Evolutionary conservation across 35 echinoderm and acorn worm genomes (phyloP), one percentile per base, ranked within the genome.

Genomic region (Apostichopus japonicus): DNA sequence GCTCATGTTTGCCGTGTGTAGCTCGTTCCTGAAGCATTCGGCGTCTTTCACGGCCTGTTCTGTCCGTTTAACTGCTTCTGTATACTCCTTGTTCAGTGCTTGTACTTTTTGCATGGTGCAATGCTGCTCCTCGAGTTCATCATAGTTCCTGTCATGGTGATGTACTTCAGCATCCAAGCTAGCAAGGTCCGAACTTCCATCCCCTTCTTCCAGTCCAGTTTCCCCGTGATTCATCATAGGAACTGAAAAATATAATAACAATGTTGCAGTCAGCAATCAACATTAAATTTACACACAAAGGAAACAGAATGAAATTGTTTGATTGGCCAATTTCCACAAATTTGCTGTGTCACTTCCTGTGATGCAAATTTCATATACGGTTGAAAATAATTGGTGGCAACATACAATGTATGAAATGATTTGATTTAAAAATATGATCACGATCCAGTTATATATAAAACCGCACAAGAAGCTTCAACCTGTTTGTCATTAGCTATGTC

Each of bases 31-130:
- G 83, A 92, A 98, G 23, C 93, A 95, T 54, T 98, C 96, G 4
- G 92, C 96, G 10, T 98, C 94, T 22, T 92, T 92, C 54, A 92
- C 44, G 3, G 96, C 90, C 84, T 93, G 92, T 53, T 98, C 96
- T 22, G 80, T 95, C 59, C 92, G 81, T 78, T 94, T 93, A 14
- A 92, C 56, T 52, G 90, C 86, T 16, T 96, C 95, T 21, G 84
- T 87, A 33, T 96, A 90, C 72, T 94, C 80, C 24, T 86, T 84
- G 77, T 77, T 93, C 56, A 97, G 44, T 15, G n/a, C 57, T 23
- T 97, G 91, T 54, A 95, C 77, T 79, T 97, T 54, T 16, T 94
- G 89, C 86, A 97, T 93, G 54, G 93, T 78, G 62, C 91, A 97
- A n/a, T 90, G 77, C 33, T 44, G 33, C 1, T 86, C 54, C 86